A percentile compares a stretch with the other conserved stretches of the same genome.
These are phyloP conservation scores for Catocala sponsa DNA, from an alignment of 2,888 invertebrate species.

Conservation along the genomic window DNA sequence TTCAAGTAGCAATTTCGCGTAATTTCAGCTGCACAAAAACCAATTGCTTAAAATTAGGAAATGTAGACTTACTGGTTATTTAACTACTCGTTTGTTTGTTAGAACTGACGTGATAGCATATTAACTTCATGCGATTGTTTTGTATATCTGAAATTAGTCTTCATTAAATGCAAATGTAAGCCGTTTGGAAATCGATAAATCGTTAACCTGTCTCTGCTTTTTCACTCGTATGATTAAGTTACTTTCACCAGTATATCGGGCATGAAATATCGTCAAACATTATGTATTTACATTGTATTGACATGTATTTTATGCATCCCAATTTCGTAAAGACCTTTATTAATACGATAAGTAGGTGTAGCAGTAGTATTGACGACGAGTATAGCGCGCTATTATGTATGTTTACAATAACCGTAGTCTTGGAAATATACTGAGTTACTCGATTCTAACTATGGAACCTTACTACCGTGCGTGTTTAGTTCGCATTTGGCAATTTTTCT, in stretches of 20 bases:
- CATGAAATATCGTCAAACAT: conserved; percentile 2
- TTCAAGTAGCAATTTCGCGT: background rate
- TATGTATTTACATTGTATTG: too few relatives aligned
- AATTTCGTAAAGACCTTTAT: too few relatives aligned
- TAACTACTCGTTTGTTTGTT: conserved; percentile 16
- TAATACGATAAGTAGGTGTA: background rate
- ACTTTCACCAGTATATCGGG: conserved; percentile 13
- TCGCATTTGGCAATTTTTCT: conserved; percentile 28
- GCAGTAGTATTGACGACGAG: background rate
- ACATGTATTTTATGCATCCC: too few relatives aligned
- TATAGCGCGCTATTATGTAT: background rate
- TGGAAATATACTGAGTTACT: conserved; percentile 5
- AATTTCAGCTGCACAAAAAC: background rate
- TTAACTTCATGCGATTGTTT: conserved; percentile 12
- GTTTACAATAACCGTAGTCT: background rate
- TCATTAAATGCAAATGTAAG: background rate
- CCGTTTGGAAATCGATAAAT: conserved; percentile 4
- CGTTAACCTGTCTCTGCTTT: background rate
- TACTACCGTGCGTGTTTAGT: conserved; percentile 6
- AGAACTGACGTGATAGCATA: conserved; percentile 22
- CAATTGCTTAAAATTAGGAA: conserved; percentile 25
- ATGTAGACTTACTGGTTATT: conserved; percentile 24
- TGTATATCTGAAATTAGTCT: background rate
- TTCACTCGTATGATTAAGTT: conserved; percentile 2
- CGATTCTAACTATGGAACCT: conserved; percentile 6